These are phyloP conservation scores for Hippasteria phrygiana DNA, from an alignment of 53 echinoderm and acorn worm species.

Conservation along the genomic window DNA sequence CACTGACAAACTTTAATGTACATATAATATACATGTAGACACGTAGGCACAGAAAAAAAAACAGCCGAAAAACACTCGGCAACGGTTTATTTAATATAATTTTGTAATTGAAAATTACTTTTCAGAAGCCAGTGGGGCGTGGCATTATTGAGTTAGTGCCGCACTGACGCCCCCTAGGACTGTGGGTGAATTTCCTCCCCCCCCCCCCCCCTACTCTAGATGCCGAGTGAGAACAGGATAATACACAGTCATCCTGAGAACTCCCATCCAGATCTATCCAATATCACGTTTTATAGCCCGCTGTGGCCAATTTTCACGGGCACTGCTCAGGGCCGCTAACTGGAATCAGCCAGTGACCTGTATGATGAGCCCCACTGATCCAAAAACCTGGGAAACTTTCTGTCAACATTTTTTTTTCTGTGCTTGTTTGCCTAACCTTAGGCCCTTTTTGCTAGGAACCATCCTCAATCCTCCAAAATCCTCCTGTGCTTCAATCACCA, in stretches of 20 bases:
- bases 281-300: too few relatives aligned
- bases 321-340: not conserved
- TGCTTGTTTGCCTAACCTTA: not conserved
- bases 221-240: not conserved
- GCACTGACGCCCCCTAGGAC: not conserved
- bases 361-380: not conserved
- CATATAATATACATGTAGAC: too few relatives aligned
- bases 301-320: not conserved
- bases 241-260: not conserved
- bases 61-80: too few relatives aligned
- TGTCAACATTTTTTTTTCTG: not conserved
- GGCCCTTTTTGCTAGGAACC: too few relatives aligned
- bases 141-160: constrained; percentile 21
- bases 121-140: not conserved
- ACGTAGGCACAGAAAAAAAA: too few relatives aligned
- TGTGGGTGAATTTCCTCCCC: not conserved
- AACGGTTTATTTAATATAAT: too few relatives aligned
- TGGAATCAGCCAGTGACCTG: not conserved
- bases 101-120: not conserved
- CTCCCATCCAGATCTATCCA: too few relatives aligned
- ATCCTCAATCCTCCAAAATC: too few relatives aligned
- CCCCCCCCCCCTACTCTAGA: not conserved
- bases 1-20: too few relatives aligned
- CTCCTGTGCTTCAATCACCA: too few relatives aligned
- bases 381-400: not conserved